Conservation (phyloP, 64 coral and sea anemone genomes). For the Orbicella faveolata region DNA sequence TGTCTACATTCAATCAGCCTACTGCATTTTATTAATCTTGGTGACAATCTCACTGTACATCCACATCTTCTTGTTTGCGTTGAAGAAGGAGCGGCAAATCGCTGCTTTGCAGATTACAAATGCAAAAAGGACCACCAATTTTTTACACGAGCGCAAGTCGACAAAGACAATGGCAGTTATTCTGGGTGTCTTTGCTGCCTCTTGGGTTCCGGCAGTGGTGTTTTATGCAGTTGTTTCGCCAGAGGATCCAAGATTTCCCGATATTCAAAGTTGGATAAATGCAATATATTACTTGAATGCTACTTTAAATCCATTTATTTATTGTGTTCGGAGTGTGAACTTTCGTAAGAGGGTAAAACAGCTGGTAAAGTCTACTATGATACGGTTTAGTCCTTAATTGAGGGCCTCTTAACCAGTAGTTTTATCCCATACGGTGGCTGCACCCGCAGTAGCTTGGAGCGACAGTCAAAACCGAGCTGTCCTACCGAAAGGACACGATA, state of each 20-base stretch:
- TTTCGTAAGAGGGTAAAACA: slow-evolving; percentile 14
- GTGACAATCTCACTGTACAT: slow-evolving; percentile 10
- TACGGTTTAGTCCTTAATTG: neutral
- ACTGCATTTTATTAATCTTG: slow-evolving; percentile 10
- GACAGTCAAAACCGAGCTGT: too few species aligned
- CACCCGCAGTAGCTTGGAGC: too few species aligned
- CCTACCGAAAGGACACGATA: too few species aligned
- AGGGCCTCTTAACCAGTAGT: too few species aligned
- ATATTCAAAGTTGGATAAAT: slow-evolving; percentile 14
- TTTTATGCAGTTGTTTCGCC: neutral
- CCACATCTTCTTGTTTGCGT: slow-evolving; percentile 15
- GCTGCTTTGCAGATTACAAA: slow-evolving; percentile 2
- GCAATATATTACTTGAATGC: slow-evolving; percentile 26
- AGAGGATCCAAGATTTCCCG: neutral
- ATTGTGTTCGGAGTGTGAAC: slow-evolving; percentile 16
- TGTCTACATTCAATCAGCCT: slow-evolving; percentile 3
- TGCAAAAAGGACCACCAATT: neutral
- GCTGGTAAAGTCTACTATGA: neutral
- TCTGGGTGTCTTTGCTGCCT: slow-evolving; percentile 1
- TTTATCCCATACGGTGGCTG: too few species aligned
- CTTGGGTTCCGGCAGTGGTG: slow-evolving; percentile 20
- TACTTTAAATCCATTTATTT: slow-evolving; percentile 29
- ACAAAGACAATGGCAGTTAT: slow-evolving; percentile 29
- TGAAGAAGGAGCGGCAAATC: slow-evolving; percentile 33
- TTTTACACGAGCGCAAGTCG: slow-evolving; percentile 23